Percentiles rank a stretch among this genome's conserved stretches.
These are phyloP conservation scores for Odontamblyopus lacepedii DNA, from an alignment of 2,797 vertebrate genomes.

Conservation along the genomic window DNA sequence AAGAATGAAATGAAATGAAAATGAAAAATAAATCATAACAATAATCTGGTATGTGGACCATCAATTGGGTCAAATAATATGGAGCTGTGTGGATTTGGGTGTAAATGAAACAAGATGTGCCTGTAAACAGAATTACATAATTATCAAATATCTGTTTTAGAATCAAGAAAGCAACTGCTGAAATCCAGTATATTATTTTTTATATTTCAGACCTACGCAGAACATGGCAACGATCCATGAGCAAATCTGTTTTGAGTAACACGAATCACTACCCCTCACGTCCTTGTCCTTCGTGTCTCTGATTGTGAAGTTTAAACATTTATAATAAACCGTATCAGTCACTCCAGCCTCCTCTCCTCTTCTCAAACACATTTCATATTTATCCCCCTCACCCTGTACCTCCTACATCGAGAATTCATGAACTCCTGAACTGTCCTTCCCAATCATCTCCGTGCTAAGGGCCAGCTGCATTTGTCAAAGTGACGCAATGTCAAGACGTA, in stretches of 20 bases:
- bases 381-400: conserved; percentile 23
- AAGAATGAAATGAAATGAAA: too few species aligned
- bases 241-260: neutral
- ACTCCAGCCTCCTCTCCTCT: conserved; percentile 36
- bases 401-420: conserved; percentile 63
- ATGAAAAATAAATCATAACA: too few species aligned
- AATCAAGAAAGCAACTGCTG: neutral
- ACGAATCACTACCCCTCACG: neutral
- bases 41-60: too few species aligned
- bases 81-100: too few species aligned
- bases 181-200: neutral
- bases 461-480: conserved; percentile 53
- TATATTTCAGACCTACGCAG: neutral
- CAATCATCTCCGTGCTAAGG: conserved; percentile 52
- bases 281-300: conserved; percentile 30
- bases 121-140: too few species aligned
- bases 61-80: too few species aligned
- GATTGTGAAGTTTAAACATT: conserved; percentile 54
- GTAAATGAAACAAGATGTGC: too few species aligned
- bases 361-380: conserved; percentile 34
- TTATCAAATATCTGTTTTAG: too few species aligned
- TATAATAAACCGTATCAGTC: conserved; percentile 46
- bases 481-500: conserved; percentile 63
- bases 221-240: neutral
- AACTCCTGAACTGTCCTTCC: conserved; percentile 57